These are phyloP conservation scores for human (Homo sapiens) DNA, from an alignment of 2,113 vertebrate species.

Conservation along the genomic window DNA sequence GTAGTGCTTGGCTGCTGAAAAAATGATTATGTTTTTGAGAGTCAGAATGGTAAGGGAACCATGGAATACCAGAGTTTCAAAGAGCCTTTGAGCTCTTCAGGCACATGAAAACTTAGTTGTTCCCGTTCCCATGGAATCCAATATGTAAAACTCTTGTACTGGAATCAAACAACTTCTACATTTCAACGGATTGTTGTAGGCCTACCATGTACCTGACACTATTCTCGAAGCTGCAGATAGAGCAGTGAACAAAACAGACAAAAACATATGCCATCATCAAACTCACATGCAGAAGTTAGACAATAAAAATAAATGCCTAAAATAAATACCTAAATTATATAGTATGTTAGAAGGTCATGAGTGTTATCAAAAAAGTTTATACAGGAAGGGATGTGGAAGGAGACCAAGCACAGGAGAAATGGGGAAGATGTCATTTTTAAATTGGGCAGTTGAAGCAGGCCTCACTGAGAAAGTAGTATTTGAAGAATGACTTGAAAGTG, in stretches of 20 bases:
- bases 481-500: not conserved
- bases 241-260: not conserved
- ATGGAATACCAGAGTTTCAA: constrained; percentile 1
- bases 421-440: not conserved
- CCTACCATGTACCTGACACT: not conserved
- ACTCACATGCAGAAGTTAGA: not conserved
- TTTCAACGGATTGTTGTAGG: not conserved
- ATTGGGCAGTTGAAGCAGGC: not conserved
- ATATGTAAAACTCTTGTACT: not conserved
- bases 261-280: not conserved
- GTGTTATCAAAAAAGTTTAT: not conserved
- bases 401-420: not conserved
- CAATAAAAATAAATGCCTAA: not conserved
- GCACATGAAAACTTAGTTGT: not conserved
- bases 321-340: not conserved
- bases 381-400: not conserved
- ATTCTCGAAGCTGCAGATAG: not conserved
- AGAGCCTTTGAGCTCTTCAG: not conserved
- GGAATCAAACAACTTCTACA: not conserved
- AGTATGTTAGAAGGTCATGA: not conserved
- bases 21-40: constrained; percentile 6
- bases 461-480: not conserved
- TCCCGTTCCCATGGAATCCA: not conserved
- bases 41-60: not conserved
- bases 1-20: constrained; percentile 1